Evolutionary conservation across 1,140 invertebrate genomes (phyloP), one percentile per base, ranked within the genome.

Genomic region (Eulimnadia texana): DNA sequence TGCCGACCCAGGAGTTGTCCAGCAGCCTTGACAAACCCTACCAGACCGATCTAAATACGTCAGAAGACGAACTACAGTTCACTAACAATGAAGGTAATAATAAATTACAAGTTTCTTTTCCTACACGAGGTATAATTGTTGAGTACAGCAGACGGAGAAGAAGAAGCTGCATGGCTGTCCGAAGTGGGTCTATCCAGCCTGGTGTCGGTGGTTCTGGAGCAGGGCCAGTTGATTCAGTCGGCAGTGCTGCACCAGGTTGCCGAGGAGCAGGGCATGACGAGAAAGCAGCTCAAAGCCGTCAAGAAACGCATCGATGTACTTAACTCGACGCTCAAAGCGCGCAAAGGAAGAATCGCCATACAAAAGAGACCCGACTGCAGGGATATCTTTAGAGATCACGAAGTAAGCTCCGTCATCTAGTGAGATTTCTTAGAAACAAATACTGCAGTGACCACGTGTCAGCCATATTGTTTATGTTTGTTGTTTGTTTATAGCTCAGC

Each of bases 281-380:
- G 24, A 10, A 57, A 57, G 22, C 55, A 57, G 22, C 33, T 19
- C 25, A 27, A 57, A 33, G 33, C 55, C 3, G 22, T 57, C 27
- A 13, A 33, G 24, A 28, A 25, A 22, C 23, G 55, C 13, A 33
- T 57, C 16, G 55, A 57, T 20, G 33, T 33, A 3, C 55, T 57
- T 20, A 27, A 33, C 13, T 2, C 33, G 27, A 57, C 55, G 20
- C 3, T 57, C n/a, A 57, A 57, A 19, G 28, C 27, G 19, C 55
- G 55, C 10, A 57, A 57, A 33, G 33, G 24, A 11, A 23, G 55
- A 33, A 29, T 20, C 19, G 24, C 55, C 16, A 33, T 20, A 9
- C 55, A 57, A 27, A 27, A 57, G n/a, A 57, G 55, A 19, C 55
- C 55, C 55, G 55, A 57, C 27, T 57, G 55, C 22, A 27, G 55